Conservation (phyloP, 92 coral and sea anemone genomes). For the Palythoa grandiflora region DNA sequence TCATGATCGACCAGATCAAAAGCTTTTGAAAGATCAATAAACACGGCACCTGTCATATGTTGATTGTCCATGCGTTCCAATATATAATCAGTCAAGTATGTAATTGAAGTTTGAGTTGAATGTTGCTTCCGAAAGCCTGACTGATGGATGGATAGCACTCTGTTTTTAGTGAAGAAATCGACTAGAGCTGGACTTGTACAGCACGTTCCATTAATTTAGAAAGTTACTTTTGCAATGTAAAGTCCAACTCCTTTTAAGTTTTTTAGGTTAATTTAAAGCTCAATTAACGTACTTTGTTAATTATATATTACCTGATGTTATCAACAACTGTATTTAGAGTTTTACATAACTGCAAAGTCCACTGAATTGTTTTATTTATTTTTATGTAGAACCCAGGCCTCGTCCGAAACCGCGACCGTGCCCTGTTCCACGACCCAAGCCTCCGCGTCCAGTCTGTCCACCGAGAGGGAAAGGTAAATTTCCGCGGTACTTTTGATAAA, state of each 20-base stretch:
- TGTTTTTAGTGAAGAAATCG: conserved; percentile 44
- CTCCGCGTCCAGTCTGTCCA: conserved; percentile 21
- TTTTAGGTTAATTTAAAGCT: too few relatives aligned
- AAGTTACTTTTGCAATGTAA: too few relatives aligned
- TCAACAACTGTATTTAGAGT: too few relatives aligned
- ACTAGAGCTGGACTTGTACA: conserved; percentile 53
- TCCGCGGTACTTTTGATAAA: neutral
- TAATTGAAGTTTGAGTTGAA: conserved; percentile 49
- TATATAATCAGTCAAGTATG: conserved; percentile 24
- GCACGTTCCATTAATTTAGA: conserved; percentile 56
- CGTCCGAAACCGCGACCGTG: conserved; percentile 70
- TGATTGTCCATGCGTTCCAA: conserved; percentile 46
- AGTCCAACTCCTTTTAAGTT: too few relatives aligned
- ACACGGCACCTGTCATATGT: conserved; percentile 41
- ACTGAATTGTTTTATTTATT: neutral
- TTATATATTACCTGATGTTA: neutral
- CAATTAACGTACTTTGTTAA: neutral
- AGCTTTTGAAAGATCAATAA: conserved; percentile 46
- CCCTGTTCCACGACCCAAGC: conserved; percentile 65
- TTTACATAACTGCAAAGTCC: too few relatives aligned
- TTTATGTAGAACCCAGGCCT: conserved; percentile 57
- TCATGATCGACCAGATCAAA: conserved; percentile 43
- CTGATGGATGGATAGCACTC: conserved; percentile 48
- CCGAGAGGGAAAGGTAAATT: conserved; percentile 34
- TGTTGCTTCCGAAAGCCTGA: conserved; percentile 50